Evolutionary conservation across 2,113 vertebrate genomes (phyloP).

Genomic region (Cisticola juncidis): DNA sequence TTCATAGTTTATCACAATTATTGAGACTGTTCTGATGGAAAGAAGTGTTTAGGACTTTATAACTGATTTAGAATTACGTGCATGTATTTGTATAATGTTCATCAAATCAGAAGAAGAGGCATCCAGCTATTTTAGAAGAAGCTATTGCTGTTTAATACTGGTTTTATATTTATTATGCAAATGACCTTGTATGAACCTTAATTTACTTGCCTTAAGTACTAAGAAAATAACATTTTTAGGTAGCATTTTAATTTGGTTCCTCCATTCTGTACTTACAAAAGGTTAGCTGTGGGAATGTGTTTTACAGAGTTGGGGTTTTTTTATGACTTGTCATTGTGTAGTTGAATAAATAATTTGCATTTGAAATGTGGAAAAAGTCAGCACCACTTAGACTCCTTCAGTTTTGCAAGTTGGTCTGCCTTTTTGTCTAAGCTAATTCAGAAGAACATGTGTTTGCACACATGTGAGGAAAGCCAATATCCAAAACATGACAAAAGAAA

Average conservation of each 20-base stretch:
- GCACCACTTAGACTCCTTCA: neutral
- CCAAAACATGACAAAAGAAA: neutral
- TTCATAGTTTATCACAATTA: neutral
- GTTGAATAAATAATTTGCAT: slow-evolving; percentile 44
- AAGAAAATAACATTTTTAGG: neutral
- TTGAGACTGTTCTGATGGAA: neutral
- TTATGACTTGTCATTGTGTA: neutral
- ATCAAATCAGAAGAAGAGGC: neutral
- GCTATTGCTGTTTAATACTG: neutral
- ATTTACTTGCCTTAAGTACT: neutral
- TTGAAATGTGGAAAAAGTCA: slow-evolving; percentile 18
- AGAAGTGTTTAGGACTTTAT: neutral
- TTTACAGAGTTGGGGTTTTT: rapidly evolving
- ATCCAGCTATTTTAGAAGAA: rapidly evolving
- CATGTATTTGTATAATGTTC: neutral
- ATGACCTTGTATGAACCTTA: neutral
- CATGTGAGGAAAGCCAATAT: neutral
- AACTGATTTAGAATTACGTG: neutral
- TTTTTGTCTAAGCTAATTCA: neutral
- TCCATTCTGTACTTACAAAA: neutral
- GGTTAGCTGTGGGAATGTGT: neutral
- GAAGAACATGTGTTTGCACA: neutral
- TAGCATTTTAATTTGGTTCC: neutral
- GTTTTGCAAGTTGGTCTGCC: neutral
- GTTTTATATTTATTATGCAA: neutral